These are phyloP conservation scores for Merluccius polli DNA, from an alignment of 2,797 vertebrate genomes.

Conservation along the genomic window DNA sequence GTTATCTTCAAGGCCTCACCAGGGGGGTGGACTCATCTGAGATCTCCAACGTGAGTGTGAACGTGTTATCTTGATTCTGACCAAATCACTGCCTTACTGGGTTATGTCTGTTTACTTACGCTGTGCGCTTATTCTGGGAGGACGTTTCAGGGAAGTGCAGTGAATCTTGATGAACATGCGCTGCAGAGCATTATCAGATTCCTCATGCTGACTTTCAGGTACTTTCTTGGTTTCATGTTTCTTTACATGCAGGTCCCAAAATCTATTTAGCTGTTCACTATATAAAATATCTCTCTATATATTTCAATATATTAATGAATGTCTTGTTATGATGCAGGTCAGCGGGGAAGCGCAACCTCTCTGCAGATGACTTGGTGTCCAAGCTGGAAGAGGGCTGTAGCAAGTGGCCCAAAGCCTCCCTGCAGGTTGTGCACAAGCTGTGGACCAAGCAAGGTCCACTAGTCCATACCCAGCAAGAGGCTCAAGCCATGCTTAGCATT, in stretches of 20 bases:
- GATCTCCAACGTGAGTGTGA: constrained; percentile 75
- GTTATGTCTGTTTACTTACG: constrained; percentile 36
- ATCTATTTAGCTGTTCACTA: not conserved
- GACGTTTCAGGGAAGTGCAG: constrained; percentile 75
- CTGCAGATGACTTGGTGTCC: constrained; percentile 68
- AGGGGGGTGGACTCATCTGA: constrained; percentile 75
- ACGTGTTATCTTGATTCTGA: constrained; percentile 15
- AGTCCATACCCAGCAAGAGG: constrained; percentile 66
- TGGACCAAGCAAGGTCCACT: constrained; percentile 79
- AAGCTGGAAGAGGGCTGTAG: constrained; percentile 58
- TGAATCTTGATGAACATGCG: constrained; percentile 66
- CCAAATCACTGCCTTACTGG: constrained; percentile 11
- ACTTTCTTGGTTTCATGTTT: constrained; percentile 31
- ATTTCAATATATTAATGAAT: not conserved
- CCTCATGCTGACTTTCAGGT: constrained; percentile 83
- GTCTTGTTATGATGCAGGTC: constrained; percentile 61
- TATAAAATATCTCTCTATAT: not conserved
- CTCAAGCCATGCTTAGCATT: constrained; percentile 59
- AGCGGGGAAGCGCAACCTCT: constrained; percentile 76
- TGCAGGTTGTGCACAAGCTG: constrained; percentile 76
- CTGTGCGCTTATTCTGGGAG: constrained; percentile 46
- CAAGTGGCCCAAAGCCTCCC: constrained; percentile 69
- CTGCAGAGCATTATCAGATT: constrained; percentile 70
- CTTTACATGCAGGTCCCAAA: not conserved
- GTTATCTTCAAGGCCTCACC: constrained; percentile 71